phyloP scores from a whole-genome alignment of 2,797 vertebrate genomes.

The Tolypeutes matacus region DNA sequence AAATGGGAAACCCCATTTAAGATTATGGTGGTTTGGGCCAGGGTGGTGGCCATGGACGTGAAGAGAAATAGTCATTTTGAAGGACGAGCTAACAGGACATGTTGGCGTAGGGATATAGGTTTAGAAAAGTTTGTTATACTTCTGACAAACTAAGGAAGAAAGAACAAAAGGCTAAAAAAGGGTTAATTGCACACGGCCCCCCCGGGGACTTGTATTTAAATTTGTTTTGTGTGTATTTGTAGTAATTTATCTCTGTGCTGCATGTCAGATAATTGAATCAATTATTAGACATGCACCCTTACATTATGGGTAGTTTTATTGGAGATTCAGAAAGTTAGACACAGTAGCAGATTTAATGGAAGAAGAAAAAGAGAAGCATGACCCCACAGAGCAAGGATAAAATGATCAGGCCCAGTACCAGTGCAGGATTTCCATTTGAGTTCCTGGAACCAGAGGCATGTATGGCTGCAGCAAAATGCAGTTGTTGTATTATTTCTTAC shows the following conservation, averaged over 20 bases:
- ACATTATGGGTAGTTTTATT: not conserved
- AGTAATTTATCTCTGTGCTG: not conserved
- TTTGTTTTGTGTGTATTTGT: slow-evolving; percentile 48
- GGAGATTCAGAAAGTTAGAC: not conserved
- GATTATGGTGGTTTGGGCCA: not conserved
- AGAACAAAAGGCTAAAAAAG: not conserved
- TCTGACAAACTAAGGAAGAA: not conserved
- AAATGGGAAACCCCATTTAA: not conserved
- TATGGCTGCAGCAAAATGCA: fast-evolving
- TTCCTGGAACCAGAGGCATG: slow-evolving; percentile 37
- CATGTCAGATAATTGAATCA: slow-evolving; percentile 20
- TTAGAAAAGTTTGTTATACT: not conserved
- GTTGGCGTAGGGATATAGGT: not conserved
- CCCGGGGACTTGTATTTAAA: not conserved
- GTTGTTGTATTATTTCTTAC: not conserved
- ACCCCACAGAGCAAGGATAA: slow-evolving; percentile 57
- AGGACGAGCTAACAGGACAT: not conserved
- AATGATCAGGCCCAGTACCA: not conserved
- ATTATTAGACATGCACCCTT: slow-evolving; percentile 55
- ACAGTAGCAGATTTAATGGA: not conserved
- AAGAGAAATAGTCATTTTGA: not conserved
- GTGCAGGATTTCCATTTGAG: slow-evolving; percentile 60
- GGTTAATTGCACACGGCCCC: not conserved
- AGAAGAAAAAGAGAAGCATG: not conserved
- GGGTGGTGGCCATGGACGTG: not conserved